These are phyloP conservation scores for Recurvirostra avosetta DNA, from an alignment of 2,113 vertebrate genomes.

Conservation along the genomic window DNA sequence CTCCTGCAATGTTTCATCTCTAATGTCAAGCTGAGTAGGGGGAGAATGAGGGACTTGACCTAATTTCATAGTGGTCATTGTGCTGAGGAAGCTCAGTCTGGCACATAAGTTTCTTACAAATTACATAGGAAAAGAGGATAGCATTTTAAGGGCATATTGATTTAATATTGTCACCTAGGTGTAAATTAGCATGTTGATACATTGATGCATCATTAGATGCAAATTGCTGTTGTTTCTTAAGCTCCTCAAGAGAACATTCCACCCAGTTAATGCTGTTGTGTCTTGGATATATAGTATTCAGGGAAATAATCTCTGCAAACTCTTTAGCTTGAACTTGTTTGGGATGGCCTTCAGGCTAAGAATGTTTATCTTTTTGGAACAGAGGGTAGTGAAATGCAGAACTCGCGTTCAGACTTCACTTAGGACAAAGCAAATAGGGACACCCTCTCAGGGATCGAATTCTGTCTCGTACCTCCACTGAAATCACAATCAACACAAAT, in stretches of 20 bases:
- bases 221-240: conserved; percentile 10
- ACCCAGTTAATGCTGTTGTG: background rate
- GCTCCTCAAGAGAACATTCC: background rate
- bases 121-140: background rate
- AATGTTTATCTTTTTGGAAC: background rate
- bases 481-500: background rate
- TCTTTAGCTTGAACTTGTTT: background rate
- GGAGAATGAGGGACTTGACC: background rate
- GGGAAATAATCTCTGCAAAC: background rate
- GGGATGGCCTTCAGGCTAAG: background rate
- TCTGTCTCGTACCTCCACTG: background rate
- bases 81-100: background rate
- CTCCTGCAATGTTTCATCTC: background rate
- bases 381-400: background rate
- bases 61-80: background rate
- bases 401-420: background rate
- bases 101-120: background rate
- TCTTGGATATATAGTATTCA: background rate
- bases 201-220: background rate
- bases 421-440: background rate
- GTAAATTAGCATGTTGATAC: background rate
- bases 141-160: background rate
- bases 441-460: background rate
- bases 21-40: background rate
- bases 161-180: background rate